Conservation (phyloP, 2,797 vertebrate species). For the Saxicola maurus region DNA sequence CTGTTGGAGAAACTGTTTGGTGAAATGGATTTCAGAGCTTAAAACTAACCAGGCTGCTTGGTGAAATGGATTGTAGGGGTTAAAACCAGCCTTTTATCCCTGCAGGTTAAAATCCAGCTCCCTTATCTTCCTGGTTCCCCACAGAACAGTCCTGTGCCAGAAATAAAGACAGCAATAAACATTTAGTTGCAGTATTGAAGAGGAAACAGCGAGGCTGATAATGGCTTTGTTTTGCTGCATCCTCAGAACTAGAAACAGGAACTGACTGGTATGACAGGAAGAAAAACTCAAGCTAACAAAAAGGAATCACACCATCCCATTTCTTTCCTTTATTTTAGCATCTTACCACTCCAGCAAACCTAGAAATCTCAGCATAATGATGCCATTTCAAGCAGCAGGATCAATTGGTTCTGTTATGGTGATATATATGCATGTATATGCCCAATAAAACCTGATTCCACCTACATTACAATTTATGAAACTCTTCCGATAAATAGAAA, state of each 20-base stretch:
- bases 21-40: not conserved
- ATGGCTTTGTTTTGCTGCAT: not conserved
- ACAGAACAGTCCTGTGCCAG: not conserved
- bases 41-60: not conserved
- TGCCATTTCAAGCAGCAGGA: slow-evolving; percentile 19
- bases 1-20: not conserved
- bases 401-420: slow-evolving; percentile 1
- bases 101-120: not conserved
- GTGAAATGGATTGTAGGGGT: not conserved
- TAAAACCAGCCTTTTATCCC: not conserved
- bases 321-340: not conserved
- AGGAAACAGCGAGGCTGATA: not conserved
- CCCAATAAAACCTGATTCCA: not conserved
- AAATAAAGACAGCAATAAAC: not conserved
- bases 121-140: not conserved
- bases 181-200: not conserved
- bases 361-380: not conserved
- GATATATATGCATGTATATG: not conserved
- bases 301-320: not conserved
- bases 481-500: not conserved
- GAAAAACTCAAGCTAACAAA: not conserved
- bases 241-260: not conserved
- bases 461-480: not conserved
- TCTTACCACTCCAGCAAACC: not conserved
- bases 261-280: not conserved